Conservation (phyloP, 1,140 invertebrate species). For the Drosophila melanogaster region Release_6_plus_ISO1_MT NT_037436.4:11251501-11252000, state of each 20-base stretch:
- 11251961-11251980: slow-evolving; percentile 42
- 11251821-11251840: slow-evolving; percentile 33
- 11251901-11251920: slow-evolving; percentile 45
- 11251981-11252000: slow-evolving; percentile 13
- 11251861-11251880: slow-evolving; percentile 26
- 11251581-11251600: too few relatives aligned
- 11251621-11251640: too few relatives aligned
- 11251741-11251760: slow-evolving; percentile 23
- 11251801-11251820: slow-evolving; percentile 31
- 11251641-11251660: too few relatives aligned
- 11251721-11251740: slow-evolving; percentile 18
- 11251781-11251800: slow-evolving; percentile 33
- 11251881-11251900: slow-evolving; percentile 42
- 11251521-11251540: background rate
- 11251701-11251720: slow-evolving; percentile 10
- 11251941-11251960: slow-evolving; percentile 61
- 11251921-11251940: slow-evolving; percentile 60
- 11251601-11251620: too few relatives aligned
- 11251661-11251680: slow-evolving; percentile 1
- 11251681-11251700: slow-evolving; percentile 11
- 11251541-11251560: background rate
- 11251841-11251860: slow-evolving; percentile 11
- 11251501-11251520: background rate
- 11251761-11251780: slow-evolving; percentile 40
- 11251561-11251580: too few relatives aligned